These are phyloP conservation scores for Bubalus kerabau DNA, from an alignment of 2,113 vertebrate genomes.

Conservation along the genomic window DNA sequence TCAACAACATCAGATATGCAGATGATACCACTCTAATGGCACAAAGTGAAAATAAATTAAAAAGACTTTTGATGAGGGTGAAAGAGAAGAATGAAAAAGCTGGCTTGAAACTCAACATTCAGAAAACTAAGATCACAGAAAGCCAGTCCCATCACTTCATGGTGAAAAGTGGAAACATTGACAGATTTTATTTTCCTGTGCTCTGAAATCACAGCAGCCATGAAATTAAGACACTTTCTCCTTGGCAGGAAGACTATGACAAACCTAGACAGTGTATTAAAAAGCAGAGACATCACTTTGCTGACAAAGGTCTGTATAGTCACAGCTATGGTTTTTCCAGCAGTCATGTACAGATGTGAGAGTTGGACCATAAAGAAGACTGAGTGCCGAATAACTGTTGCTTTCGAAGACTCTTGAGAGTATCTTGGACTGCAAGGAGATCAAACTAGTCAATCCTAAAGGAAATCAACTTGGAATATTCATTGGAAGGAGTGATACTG, in stretches of 20 bases:
- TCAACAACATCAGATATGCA: background rate
- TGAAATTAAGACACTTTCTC: background rate
- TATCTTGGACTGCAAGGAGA: background rate
- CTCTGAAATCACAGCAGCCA: background rate
- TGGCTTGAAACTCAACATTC: background rate
- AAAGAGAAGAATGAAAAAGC: background rate
- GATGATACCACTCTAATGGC: background rate
- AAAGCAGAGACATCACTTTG: background rate
- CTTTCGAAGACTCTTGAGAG: background rate
- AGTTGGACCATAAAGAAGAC: background rate
- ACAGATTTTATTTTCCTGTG: background rate
- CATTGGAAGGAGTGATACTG: background rate
- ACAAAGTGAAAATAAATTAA: background rate
- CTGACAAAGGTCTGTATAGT: background rate
- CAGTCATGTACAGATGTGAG: background rate
- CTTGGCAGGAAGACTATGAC: background rate
- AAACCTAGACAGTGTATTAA: background rate
- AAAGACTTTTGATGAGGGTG: background rate
- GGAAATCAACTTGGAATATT: background rate
- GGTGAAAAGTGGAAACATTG: background rate
- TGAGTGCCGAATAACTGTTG: background rate
- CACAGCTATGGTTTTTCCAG: background rate
- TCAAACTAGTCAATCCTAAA: background rate
- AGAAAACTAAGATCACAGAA: background rate
- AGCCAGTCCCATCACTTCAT: background rate